phyloP scores from a whole-genome alignment of 2,797 vertebrate species.

The Pseudomugil gertrudae region DNA sequence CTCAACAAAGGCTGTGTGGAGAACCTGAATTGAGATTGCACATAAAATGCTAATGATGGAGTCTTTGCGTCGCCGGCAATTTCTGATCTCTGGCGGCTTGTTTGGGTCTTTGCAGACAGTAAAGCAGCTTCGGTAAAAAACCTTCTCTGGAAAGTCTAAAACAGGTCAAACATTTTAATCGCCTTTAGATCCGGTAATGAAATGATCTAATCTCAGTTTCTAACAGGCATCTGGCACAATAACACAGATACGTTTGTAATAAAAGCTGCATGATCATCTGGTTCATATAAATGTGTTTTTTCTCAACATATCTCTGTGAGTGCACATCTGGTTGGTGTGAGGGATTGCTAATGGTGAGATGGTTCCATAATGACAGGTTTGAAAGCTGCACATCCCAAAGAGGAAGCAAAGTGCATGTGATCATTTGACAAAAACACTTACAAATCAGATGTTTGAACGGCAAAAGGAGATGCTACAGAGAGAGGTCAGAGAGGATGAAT shows the following conservation, averaged over 20 bases:
- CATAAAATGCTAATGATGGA: conserved; percentile 75
- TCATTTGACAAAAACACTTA: conserved; percentile 20
- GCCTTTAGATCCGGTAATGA: conserved; percentile 22
- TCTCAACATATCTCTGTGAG: conserved; percentile 2
- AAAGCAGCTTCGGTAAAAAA: conserved; percentile 14
- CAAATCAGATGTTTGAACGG: conserved; percentile 35
- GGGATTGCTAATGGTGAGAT: conserved; percentile 30
- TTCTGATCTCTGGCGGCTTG: conserved; percentile 50
- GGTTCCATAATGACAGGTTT: conserved; percentile 53
- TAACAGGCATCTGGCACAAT: neutral
- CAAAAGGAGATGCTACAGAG: neutral
- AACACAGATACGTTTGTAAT: neutral
- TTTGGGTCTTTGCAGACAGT: conserved; percentile 31
- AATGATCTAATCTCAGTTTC: conserved; percentile 20
- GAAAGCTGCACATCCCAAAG: conserved; percentile 19
- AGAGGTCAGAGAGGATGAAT: neutral
- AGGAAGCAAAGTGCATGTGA: conserved; percentile 9
- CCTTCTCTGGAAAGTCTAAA: conserved; percentile 28
- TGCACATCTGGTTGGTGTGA: conserved; percentile 53
- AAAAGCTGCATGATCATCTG: conserved; percentile 3
- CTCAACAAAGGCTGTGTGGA: conserved; percentile 58
- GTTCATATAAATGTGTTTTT: conserved; percentile 3
- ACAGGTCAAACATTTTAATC: conserved; percentile 24
- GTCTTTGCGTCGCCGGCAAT: conserved; percentile 49
- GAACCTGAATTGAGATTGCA: conserved; percentile 62